A percentile compares a stretch with the other conserved stretches of the same genome.
phyloP scores from a whole-genome alignment of 2,888 invertebrate species.

The Apodemia zela region DNA sequence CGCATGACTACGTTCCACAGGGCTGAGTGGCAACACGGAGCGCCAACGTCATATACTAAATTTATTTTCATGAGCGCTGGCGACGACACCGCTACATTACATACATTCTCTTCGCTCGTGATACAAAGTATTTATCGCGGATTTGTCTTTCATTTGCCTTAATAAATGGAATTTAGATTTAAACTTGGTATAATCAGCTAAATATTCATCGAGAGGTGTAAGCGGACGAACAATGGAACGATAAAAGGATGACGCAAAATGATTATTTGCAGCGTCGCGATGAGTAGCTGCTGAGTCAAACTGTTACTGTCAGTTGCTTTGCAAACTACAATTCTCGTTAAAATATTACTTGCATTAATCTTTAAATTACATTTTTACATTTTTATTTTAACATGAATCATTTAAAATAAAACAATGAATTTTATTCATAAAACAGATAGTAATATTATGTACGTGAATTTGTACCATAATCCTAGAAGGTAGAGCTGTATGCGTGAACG shows the following conservation, averaged over 20 bases:
- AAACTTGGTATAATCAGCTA: slow-evolving; percentile 37
- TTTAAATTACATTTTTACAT: slow-evolving; percentile 26
- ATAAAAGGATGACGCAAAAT: slow-evolving; percentile 77
- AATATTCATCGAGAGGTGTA: slow-evolving; percentile 34
- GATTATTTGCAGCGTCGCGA: slow-evolving; percentile 77
- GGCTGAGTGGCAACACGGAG: slow-evolving; percentile 69
- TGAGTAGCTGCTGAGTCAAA: slow-evolving; percentile 76
- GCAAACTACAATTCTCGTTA: slow-evolving; percentile 30
- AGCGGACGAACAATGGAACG: slow-evolving; percentile 54
- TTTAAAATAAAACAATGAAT: slow-evolving; percentile 10
- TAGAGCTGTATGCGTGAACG: slow-evolving; percentile 45
- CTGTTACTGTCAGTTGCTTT: slow-evolving; percentile 33
- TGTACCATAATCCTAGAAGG: slow-evolving; percentile 20
- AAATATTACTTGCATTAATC: slow-evolving; percentile 25
- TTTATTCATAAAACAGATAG: not conserved
- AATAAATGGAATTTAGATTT: slow-evolving; percentile 38
- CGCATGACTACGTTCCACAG: slow-evolving; percentile 74
- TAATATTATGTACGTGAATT: not conserved
- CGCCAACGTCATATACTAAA: slow-evolving; percentile 79
- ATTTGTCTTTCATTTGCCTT: slow-evolving; percentile 59
- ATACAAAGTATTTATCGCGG: slow-evolving; percentile 50
- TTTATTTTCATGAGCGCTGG: slow-evolving; percentile 79
- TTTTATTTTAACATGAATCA: not conserved
- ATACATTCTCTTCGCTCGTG: slow-evolving; percentile 55
- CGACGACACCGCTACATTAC: slow-evolving; percentile 65